phyloP scores from a whole-genome alignment of 2,888 invertebrate genomes.

The Himalopsyche kuldschensis region DNA sequence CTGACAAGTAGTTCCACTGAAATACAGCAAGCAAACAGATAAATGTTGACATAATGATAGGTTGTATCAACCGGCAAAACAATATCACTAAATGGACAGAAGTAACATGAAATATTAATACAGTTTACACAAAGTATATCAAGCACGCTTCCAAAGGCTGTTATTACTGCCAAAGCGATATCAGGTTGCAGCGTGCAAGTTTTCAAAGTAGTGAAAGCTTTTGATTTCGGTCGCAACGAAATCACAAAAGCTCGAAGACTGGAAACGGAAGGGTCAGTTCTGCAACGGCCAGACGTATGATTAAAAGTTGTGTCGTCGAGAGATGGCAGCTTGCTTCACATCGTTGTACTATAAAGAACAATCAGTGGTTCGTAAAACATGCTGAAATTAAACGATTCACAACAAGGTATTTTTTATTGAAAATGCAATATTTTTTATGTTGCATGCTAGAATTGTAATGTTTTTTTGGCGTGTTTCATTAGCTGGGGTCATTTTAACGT shows the following conservation, averaged over 20 bases:
- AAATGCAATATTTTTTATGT: background rate
- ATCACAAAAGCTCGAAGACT: background rate
- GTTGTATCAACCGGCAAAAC: background rate
- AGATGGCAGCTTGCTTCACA: background rate
- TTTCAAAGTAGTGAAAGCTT: background rate
- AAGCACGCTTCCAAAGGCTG: background rate
- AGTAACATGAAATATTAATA: background rate
- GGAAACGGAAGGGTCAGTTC: background rate
- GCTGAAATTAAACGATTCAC: background rate
- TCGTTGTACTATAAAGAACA: background rate
- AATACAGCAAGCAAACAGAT: background rate
- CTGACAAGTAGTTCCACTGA: background rate
- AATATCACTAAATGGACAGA: background rate
- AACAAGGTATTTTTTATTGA: background rate
- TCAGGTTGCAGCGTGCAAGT: background rate
- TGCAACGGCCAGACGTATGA: constrained; percentile 13
- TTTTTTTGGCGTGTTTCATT: background rate
- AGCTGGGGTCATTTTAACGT: background rate
- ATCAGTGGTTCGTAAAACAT: background rate
- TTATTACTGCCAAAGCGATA: background rate
- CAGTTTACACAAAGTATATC: background rate
- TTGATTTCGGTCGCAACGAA: background rate
- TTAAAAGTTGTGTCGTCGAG: constrained; percentile 8
- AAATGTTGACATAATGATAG: background rate
- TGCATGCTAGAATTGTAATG: background rate